Evolutionary conservation across 2,888 invertebrate genomes (phyloP), one percentile per base, ranked within the genome.

Genomic region (Caenorhabditis afra): DNA sequence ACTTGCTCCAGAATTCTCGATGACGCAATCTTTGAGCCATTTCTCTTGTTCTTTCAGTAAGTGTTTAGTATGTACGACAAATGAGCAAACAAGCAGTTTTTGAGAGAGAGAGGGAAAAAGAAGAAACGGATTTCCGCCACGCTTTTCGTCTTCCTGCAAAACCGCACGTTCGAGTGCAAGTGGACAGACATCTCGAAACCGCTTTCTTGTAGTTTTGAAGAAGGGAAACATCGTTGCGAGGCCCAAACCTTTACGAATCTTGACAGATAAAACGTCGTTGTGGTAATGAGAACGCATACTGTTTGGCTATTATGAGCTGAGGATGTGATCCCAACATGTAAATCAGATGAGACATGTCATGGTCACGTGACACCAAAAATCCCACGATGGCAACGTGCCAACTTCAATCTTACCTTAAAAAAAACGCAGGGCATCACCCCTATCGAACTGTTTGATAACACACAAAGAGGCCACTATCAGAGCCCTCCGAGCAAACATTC

Each of bases 121-220:
- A 29, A 29, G 29, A 53, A 47, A 55, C 45, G 70, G 62, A 62
- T 70, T 62, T 70, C 61, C 47, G 68, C 45, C 18, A n/a, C 35
- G 39, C 23, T n/a, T 47, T 68, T 62, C 7, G 29, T 29, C 29
- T 62, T 70, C 18, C 62, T 68, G 59, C 52, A 49, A 71, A 71
- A 62, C 62, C 71, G 71, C 71, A 71, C 71, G 71, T 71, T 71
- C 50, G 64, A 64, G 71, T 71, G 57, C 62, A 47, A 45, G 71
- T 29, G 29, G 29, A 7, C 29, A 29, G 4, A 5, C 29, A 7
- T 29, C 29, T 29, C 7, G 29, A 29, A 29, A 29, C 3, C 29
- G 7, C 7, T 29, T 29, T 7, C 4, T 29, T 5, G 29, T 29
- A 29, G 29, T 29, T 29, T 29, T 7, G 29, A 7, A 29, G 29